Percentiles rank a stretch among this genome's conserved stretches.
Conservation (phyloP, 2,888 invertebrate species). For the Eupithecia vulgata region DNA sequence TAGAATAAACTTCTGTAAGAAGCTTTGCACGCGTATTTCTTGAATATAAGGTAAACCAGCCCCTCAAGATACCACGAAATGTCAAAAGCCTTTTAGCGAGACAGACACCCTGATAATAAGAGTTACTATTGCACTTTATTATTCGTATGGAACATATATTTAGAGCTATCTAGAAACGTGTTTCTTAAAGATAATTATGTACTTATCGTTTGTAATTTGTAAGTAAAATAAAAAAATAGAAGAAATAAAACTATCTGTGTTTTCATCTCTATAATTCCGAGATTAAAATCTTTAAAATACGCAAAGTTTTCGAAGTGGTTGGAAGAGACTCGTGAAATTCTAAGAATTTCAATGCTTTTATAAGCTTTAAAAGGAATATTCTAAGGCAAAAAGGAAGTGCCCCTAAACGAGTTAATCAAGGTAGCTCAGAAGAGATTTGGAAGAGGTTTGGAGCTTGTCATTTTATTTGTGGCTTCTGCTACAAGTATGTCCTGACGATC, state of each 20-base stretch:
- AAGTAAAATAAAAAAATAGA: neutral
- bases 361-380: slow-evolving; percentile 12
- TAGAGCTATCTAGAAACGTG: neutral
- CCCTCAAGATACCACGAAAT: neutral
- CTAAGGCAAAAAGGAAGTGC: slow-evolving; percentile 14
- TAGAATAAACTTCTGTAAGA: neutral
- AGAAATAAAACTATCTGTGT: neutral
- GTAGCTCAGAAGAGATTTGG: neutral
- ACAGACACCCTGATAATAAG: neutral
- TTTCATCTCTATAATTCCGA: neutral
- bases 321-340: neutral
- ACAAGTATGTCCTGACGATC: neutral
- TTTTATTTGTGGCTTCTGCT: neutral
- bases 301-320: neutral
- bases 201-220: too few species aligned
- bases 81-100: neutral
- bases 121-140: neutral
- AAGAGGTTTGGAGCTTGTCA: neutral
- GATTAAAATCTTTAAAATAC: neutral
- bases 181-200: too few species aligned
- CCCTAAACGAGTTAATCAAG: neutral
- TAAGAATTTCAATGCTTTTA: slow-evolving; percentile 11
- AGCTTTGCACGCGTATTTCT: neutral
- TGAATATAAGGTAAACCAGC: neutral
- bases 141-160: neutral